phyloP scores from a whole-genome alignment of 2,888 invertebrate genomes.

The Phlogophora meticulosa region DNA sequence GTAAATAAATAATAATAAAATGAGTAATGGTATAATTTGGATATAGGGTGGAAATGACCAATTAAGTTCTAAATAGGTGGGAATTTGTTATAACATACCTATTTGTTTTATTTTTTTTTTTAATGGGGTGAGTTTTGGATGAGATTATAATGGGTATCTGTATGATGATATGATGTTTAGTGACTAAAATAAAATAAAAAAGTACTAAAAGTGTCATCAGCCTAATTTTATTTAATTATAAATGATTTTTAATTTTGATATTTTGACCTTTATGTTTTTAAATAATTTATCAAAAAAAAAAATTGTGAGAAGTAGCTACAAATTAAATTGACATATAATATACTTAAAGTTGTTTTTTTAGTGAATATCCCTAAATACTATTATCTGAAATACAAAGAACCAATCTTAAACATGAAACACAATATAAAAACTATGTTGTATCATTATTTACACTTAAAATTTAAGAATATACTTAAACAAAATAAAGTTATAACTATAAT shows the following conservation, averaged over 20 bases:
- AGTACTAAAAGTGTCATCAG: neutral
- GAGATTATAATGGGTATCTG: neutral
- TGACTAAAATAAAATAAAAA: neutral
- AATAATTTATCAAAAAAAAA: too few relatives aligned
- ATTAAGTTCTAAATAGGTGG: slow-evolving; percentile 70
- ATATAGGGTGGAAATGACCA: slow-evolving; percentile 67
- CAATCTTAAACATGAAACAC: neutral
- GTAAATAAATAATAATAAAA: slow-evolving; percentile 60
- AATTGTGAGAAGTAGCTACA: too few relatives aligned
- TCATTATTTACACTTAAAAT: neutral
- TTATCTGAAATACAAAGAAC: too few relatives aligned
- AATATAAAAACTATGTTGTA: neutral
- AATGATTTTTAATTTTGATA: too few relatives aligned
- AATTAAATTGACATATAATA: too few relatives aligned
- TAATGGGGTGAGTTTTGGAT: slow-evolving; percentile 2
- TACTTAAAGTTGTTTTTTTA: too few relatives aligned
- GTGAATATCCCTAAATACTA: too few relatives aligned
- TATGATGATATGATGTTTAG: too few relatives aligned
- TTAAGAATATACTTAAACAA: neutral
- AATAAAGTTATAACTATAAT: neutral
- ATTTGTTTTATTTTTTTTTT: slow-evolving; percentile 46
- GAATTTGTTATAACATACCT: slow-evolving; percentile 64
- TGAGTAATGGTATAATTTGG: slow-evolving; percentile 53
- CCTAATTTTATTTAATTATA: too few relatives aligned
- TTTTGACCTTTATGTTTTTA: too few relatives aligned